These are phyloP conservation scores for Sinosuthora webbiana DNA, from an alignment of 2,113 vertebrate genomes.

Conservation along the genomic window DNA sequence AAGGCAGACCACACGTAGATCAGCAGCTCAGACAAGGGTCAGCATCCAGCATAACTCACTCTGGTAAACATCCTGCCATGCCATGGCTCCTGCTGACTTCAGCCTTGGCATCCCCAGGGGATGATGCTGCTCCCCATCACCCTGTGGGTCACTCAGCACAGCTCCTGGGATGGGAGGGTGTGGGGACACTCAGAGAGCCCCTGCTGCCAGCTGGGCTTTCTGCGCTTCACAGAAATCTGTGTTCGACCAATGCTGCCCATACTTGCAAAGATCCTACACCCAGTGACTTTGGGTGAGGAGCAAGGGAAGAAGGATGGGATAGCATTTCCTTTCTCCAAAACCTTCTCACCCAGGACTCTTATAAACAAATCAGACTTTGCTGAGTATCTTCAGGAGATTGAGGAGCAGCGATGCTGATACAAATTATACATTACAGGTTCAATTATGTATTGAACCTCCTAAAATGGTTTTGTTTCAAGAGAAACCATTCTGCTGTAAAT, in stretches of 20 bases:
- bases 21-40: background rate
- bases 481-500: background rate
- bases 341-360: background rate
- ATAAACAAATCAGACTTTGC: background rate
- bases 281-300: background rate
- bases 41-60: background rate
- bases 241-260: background rate
- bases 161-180: background rate
- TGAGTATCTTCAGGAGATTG: background rate
- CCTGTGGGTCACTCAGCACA: background rate
- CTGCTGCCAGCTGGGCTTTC: background rate
- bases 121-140: background rate
- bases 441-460: background rate
- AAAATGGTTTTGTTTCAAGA: background rate
- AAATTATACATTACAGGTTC: background rate
- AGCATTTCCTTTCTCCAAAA: background rate
- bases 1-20: background rate
- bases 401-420: background rate
- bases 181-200: background rate
- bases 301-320: background rate
- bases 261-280: background rate
- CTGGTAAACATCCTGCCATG: background rate
- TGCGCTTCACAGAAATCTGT: background rate
- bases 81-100: background rate
- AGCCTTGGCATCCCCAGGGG: background rate